Evolutionary conservation across 2,888 invertebrate species (phyloP), one percentile per base, ranked within the genome.

Genomic region (Drosophila anceps): DNA sequence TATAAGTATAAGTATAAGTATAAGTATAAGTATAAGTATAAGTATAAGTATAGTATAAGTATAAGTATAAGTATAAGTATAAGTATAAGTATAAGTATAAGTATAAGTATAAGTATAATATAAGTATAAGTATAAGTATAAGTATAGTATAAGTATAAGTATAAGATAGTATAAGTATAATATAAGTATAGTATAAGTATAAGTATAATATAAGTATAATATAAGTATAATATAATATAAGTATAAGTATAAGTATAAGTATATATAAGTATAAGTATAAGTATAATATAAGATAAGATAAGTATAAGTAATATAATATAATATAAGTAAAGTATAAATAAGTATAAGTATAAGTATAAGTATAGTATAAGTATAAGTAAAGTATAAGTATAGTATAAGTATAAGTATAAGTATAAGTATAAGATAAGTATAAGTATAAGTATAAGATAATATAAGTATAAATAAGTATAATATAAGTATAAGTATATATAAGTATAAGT

Each of bases 1-100:
- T 50, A 50, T 50, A 50, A 31, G 31, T 50, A 50, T 31, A 50
- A 31, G 31, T 31, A 50, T 50, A 50, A 50, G 50, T 50, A 50
- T 50, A 50, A 50, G 50, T 50, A 50, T 50, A 50, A 50, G 50
- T 50, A 50, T 50, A 50, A 50, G 50, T 50, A 50, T 50, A 50
- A 50, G 50, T 50, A 50, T 50, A 50, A 50, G 50, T 50, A 50
- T 50, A 50, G 50, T 50, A 50, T 50, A 50, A 50, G 31, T 50
- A 50, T 31, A 50, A 18, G 31, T 31, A 31, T 31, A 50, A 31
- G 31, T 31, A 46, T 46, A 50, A 31, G 50, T 31, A 50, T 50
- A 50, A 50, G 50, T 50, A 50, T 50, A 50, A 31, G 50, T 31
- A 50, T 50, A 50, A 50, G 50, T 31, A 50, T 50, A 50, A 31